A percentile compares a stretch with the other conserved stretches of the same genome.
These are phyloP conservation scores for Gerris lacustris DNA, from an alignment of 2,888 invertebrate genomes.

Conservation along the genomic window DNA sequence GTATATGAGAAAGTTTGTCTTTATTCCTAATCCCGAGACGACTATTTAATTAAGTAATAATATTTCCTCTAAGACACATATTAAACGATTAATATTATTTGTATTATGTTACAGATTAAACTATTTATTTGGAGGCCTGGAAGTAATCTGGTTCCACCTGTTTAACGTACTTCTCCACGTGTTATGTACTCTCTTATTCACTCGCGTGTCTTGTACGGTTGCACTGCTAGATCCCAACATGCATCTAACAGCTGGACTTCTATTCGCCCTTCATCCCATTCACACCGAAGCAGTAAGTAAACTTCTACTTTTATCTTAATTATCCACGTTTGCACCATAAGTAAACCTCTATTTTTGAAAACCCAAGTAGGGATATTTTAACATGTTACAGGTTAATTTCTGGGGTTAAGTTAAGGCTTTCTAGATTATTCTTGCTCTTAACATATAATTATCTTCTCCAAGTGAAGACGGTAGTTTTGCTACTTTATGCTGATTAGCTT, in stretches of 20 bases:
- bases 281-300: slow-evolving; percentile 78
- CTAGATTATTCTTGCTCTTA: no score
- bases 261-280: slow-evolving; percentile 77
- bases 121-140: slow-evolving; percentile 55
- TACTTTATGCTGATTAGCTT: no score
- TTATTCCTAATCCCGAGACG: no score
- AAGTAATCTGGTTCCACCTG: slow-evolving; percentile 66
- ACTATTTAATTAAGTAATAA: no score
- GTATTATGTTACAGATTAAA: slow-evolving; percentile 51
- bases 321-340: background rate
- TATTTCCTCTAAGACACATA: no score
- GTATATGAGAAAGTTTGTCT: no score
- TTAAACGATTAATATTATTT: background rate
- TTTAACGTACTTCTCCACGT: slow-evolving; percentile 67
- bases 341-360: no score
- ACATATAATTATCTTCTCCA: no score
- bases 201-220: slow-evolving; percentile 53
- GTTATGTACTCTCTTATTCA: slow-evolving; percentile 57
- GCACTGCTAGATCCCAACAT: slow-evolving; percentile 56
- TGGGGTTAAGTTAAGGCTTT: no score
- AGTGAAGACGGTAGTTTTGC: no score
- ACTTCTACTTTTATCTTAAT: slow-evolving; percentile 8
- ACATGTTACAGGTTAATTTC: no score
- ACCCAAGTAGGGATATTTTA: no score
- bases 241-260: slow-evolving; percentile 56